phyloP scores from a whole-genome alignment of 2,113 vertebrate genomes.

The Ictidomys tridecemlineatus region DNA sequence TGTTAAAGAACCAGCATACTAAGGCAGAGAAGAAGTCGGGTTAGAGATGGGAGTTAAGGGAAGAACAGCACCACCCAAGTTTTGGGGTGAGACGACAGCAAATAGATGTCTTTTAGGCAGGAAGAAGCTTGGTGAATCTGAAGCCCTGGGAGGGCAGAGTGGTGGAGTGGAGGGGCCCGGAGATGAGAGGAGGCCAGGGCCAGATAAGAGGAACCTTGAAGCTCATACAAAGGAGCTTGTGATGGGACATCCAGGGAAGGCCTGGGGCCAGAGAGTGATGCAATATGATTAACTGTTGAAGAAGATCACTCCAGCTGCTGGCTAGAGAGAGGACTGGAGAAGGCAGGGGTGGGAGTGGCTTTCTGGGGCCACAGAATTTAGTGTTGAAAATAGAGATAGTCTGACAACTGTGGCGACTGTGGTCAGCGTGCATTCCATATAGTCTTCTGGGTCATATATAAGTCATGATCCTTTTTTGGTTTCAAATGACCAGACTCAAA shows the following conservation, averaged over 20 bases:
- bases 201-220: not conserved
- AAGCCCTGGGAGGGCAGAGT: not conserved
- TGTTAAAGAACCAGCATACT: not conserved
- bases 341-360: constrained; percentile 48
- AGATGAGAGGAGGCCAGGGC: not conserved
- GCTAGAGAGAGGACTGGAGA: not conserved
- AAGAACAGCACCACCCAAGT: not conserved
- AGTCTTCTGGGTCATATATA: not conserved
- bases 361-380: constrained; percentile 17
- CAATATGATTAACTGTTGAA: not conserved
- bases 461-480: constrained; percentile 18
- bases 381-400: constrained; percentile 11
- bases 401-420: not conserved
- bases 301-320: not conserved
- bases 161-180: not conserved
- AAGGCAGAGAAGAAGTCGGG: not conserved
- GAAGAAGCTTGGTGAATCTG: not conserved
- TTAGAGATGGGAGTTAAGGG: not conserved
- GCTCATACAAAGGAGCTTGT: not conserved
- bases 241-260: not conserved
- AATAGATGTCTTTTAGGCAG: not conserved
- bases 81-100: not conserved
- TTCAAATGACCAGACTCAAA: not conserved
- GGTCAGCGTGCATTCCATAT: not conserved
- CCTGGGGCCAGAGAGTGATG: not conserved